Percentiles rank a stretch among this genome's conserved stretches.
phyloP scores from a whole-genome alignment of 2,113 vertebrate species.

The Lepisosteus osseus region DNA sequence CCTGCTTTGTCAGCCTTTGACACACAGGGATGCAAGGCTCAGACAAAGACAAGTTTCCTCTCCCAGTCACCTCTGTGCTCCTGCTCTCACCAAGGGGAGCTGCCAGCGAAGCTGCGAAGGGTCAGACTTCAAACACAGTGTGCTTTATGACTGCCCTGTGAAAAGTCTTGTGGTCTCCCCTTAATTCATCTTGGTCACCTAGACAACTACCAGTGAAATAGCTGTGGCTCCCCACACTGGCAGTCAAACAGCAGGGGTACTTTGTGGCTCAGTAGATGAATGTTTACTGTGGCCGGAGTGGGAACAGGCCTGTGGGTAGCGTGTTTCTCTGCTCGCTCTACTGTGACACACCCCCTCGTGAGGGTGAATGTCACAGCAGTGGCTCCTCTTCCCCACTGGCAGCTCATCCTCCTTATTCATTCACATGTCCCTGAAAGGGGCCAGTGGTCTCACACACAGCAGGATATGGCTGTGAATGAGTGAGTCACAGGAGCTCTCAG shows the following conservation, averaged over 20 bases:
- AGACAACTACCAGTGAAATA: conserved; percentile 14
- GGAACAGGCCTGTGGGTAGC: neutral
- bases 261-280: neutral
- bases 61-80: neutral
- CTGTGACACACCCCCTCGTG: neutral
- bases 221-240: neutral
- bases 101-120: neutral
- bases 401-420: neutral
- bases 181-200: neutral
- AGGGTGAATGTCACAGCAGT: neutral
- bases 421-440: neutral
- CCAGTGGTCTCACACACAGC: no score
- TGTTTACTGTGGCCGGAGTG: neutral
- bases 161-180: neutral
- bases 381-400: neutral
- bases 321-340: neutral
- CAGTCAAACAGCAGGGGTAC: neutral
- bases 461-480: no score
- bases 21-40: no score
- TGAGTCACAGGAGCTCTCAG: no score
- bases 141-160: neutral
- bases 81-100: conserved; percentile 8
- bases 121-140: neutral
- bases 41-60: no score
- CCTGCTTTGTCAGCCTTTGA: no score